Evolutionary conservation across 2,113 vertebrate species (phyloP).

Genomic region (Agapornis roseicollis): DNA sequence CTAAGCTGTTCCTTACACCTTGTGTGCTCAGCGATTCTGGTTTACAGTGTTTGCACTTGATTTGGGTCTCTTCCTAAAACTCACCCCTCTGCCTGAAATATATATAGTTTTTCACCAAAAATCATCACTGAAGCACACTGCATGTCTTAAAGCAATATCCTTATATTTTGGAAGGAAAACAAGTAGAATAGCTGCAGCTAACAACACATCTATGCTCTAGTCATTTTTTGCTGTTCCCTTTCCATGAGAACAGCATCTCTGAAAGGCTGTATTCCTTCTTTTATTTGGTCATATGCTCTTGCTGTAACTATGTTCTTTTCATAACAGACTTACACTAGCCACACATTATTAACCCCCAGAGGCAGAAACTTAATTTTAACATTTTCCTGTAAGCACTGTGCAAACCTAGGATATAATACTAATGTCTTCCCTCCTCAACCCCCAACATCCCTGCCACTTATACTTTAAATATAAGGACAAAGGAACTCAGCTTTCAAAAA

Average conservation of each 20-base stretch:
- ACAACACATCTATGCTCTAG: background rate
- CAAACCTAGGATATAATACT: background rate
- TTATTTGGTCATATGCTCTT: conserved; percentile 29
- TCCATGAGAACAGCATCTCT: conserved; percentile 3
- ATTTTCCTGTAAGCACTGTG: conserved; percentile 2
- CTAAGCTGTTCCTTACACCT: rapidly evolving
- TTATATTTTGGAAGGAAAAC: background rate
- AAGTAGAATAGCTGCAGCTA: background rate
- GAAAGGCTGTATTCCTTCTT: background rate
- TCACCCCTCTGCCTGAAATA: background rate
- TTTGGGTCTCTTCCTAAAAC: background rate
- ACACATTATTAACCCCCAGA: conserved; percentile 24
- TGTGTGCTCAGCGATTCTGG: background rate
- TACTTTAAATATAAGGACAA: background rate
- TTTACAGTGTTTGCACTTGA: background rate
- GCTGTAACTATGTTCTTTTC: conserved; percentile 38
- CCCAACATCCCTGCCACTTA: background rate
- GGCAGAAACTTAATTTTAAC: conserved; percentile 38
- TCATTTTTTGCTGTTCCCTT: background rate
- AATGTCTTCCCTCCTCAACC: background rate
- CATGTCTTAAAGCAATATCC: background rate
- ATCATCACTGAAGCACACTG: background rate
- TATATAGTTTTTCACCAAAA: background rate
- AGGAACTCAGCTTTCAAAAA: background rate
- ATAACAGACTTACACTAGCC: background rate